Percentiles rank a stretch among this genome's conserved stretches.
Conservation (phyloP, 2,113 vertebrate genomes). For the Toxostoma redivivum region DNA sequence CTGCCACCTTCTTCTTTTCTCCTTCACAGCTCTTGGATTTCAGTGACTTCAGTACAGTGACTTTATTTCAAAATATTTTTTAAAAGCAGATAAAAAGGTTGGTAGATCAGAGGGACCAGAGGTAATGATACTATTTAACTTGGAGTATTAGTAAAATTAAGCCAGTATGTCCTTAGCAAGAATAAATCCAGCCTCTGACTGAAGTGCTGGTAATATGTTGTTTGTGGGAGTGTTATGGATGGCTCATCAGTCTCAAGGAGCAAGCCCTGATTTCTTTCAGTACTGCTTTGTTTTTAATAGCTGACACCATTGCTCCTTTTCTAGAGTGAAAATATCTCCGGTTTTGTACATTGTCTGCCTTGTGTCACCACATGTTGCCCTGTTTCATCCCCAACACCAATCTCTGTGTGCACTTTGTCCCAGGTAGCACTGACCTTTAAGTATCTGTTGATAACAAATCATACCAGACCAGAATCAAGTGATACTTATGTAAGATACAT, state of each 20-base stretch:
- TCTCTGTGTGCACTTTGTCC: neutral
- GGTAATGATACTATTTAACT: neutral
- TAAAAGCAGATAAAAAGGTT: neutral
- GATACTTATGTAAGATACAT: neutral
- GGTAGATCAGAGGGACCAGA: neutral
- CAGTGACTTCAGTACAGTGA: neutral
- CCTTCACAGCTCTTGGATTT: neutral
- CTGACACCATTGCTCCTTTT: neutral
- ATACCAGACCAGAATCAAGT: neutral
- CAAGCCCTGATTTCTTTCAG: neutral
- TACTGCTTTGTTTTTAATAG: neutral
- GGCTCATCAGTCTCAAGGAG: neutral
- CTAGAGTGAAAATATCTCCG: neutral
- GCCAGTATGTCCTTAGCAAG: neutral
- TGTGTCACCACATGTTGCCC: neutral
- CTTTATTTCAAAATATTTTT: neutral
- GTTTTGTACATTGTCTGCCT: neutral
- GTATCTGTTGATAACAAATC: neutral
- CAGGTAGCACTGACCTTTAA: neutral
- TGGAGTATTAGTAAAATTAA: neutral
- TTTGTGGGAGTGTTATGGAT: neutral
- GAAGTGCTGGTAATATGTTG: neutral
- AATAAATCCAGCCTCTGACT: neutral
- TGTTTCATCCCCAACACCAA: neutral
- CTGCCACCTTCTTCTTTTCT: neutral